Percentiles rank a stretch among this genome's conserved stretches.
Conservation (phyloP, 2,113 vertebrate genomes). For the Turnix velox region DNA sequence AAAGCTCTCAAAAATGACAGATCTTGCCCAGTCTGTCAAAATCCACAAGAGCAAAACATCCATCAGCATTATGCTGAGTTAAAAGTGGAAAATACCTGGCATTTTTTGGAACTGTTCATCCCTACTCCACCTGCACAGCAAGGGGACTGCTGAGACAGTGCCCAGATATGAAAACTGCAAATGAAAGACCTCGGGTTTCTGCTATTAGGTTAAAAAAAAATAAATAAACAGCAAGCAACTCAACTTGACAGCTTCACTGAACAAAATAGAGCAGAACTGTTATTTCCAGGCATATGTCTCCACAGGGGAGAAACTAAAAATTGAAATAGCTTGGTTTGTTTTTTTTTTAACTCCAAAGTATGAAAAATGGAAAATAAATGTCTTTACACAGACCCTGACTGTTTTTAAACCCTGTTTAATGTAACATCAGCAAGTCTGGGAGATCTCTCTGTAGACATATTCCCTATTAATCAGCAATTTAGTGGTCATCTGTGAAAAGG, state of each 20-base stretch:
- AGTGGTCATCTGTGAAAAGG: background rate
- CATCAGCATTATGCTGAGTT: background rate
- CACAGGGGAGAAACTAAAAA: conserved; percentile 4
- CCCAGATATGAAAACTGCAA: background rate
- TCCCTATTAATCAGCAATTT: conserved; percentile 20
- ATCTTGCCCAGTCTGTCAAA: background rate
- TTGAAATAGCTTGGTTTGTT: background rate
- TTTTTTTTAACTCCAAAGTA: background rate
- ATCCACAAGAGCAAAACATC: background rate
- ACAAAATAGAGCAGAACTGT: background rate
- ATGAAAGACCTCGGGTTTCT: background rate
- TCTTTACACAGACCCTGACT: background rate
- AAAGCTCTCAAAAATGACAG: background rate
- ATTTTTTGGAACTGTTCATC: background rate
- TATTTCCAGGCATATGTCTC: background rate
- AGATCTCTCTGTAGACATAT: background rate
- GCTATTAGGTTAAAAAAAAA: background rate
- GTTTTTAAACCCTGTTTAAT: background rate
- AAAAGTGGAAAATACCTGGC: background rate
- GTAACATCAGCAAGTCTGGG: background rate
- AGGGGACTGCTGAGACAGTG: background rate
- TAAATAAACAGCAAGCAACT: background rate
- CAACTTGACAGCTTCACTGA: background rate
- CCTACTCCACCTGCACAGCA: background rate
- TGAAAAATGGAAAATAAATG: background rate